Percentiles rank a stretch among this genome's conserved stretches.
Evolutionary conservation across 2,113 vertebrate species (phyloP).

Genomic region (Leptodactylus fuscus): DNA sequence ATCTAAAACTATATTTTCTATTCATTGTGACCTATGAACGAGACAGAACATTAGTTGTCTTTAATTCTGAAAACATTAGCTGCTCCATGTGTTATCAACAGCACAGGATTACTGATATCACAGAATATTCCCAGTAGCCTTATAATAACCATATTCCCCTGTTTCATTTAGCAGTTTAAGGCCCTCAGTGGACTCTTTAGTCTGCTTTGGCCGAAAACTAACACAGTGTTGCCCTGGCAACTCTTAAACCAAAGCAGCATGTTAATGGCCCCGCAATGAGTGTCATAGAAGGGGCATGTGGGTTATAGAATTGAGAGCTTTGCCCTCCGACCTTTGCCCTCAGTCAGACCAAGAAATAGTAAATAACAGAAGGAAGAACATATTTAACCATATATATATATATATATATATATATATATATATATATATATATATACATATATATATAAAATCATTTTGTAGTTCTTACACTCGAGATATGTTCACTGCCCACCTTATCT

Average conservation of each 20-base stretch:
- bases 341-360: background rate
- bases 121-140: conserved; percentile 32
- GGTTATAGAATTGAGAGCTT: conserved; percentile 36
- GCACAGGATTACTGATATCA: conserved; percentile 3
- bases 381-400: background rate
- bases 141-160: conserved; percentile 49
- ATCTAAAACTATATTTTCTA: background rate
- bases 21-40: background rate
- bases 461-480: too few relatives aligned
- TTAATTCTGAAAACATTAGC: conserved; percentile 44
- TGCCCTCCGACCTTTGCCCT: conserved; percentile 42
- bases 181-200: conserved; percentile 52
- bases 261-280: conserved; percentile 58
- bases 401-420: too few relatives aligned
- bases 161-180: conserved; percentile 48
- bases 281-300: conserved; percentile 52
- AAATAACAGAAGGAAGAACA: background rate
- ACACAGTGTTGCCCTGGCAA: conserved; percentile 39
- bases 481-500: too few relatives aligned
- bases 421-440: too few relatives aligned
- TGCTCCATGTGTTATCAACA: conserved; percentile 35
- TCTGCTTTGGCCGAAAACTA: conserved; percentile 41
- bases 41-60: background rate
- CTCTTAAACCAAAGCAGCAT: conserved; percentile 45
- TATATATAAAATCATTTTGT: too few relatives aligned